Percentiles rank a stretch among this genome's conserved stretches.
These are phyloP conservation scores for Bubo blakistoni DNA, from an alignment of 2,113 vertebrate species.

Conservation along the genomic window DNA sequence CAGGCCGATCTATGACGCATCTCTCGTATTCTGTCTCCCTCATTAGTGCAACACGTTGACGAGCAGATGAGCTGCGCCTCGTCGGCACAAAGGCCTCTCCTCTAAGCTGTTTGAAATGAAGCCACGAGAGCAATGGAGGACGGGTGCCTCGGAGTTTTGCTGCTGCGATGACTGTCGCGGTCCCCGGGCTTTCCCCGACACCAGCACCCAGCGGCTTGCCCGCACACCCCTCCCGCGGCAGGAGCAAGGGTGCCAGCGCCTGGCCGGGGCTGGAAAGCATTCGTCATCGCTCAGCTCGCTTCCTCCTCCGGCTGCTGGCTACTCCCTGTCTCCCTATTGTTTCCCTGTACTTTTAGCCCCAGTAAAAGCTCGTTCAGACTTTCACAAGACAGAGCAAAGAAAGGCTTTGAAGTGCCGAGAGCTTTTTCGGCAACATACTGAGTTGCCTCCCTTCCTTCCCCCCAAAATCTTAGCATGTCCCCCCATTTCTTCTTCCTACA, in stretches of 20 bases:
- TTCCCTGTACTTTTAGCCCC: neutral
- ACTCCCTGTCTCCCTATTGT: conserved; percentile 17
- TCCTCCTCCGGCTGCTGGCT: neutral
- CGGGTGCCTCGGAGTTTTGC: neutral
- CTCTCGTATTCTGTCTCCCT: neutral
- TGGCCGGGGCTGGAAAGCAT: neutral
- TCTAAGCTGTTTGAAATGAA: neutral
- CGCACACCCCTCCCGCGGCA: rapidly evolving
- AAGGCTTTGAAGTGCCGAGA: neutral
- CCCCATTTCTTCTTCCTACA: neutral
- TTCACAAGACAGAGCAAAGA: neutral
- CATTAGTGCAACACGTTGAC: neutral
- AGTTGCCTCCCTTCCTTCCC: neutral
- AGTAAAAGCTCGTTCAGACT: neutral
- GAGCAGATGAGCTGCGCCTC: neutral
- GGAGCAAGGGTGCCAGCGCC: neutral
- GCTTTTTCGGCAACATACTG: neutral
- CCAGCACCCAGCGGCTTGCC: neutral
- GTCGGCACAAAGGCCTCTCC: neutral
- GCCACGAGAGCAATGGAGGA: neutral
- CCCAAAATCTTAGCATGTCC: neutral
- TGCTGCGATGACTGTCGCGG: neutral
- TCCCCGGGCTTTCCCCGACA: rapidly evolving
- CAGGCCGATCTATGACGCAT: neutral
- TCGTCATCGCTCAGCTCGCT: neutral